These are phyloP conservation scores for Mesorhabditis spiculigera DNA, from an alignment of 2,888 invertebrate species.

Conservation along the genomic window DNA sequence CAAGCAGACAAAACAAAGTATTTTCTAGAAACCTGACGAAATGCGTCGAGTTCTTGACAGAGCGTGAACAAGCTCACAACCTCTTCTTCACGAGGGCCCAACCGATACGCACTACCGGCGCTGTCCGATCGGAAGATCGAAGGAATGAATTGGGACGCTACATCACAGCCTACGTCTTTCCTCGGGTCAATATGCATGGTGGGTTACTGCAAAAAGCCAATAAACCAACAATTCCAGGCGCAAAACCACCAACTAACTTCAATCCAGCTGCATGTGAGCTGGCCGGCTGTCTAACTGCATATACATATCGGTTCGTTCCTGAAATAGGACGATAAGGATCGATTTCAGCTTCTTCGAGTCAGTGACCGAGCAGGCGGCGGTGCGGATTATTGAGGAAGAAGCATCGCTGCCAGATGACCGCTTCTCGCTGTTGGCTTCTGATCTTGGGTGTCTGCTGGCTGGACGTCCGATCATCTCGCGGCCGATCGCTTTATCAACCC, in stretches of 20 bases:
- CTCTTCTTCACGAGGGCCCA: constrained; percentile 53
- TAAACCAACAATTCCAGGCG: constrained; percentile 25
- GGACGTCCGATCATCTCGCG: constrained; percentile 12
- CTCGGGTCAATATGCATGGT: constrained; percentile 45
- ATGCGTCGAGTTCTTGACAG: constrained; percentile 41
- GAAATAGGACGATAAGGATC: neutral
- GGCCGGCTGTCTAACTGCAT: constrained; percentile 55
- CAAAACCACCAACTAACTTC: constrained; percentile 53
- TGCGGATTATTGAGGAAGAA: constrained; percentile 54
- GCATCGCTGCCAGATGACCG: constrained; percentile 42
- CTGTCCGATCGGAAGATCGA: constrained; percentile 29
- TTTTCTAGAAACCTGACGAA: constrained; percentile 36
- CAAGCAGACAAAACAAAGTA: neutral
- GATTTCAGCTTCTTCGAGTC: constrained; percentile 49
- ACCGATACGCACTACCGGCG: constrained; percentile 37
- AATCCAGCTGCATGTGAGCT: constrained; percentile 56
- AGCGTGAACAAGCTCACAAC: constrained; percentile 53
- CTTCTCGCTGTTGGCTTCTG: constrained; percentile 31
- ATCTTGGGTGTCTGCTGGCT: constrained; percentile 27
- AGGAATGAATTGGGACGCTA: constrained; percentile 27
- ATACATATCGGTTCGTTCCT: constrained; percentile 33
- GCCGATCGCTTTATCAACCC: neutral
- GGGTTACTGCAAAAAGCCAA: constrained; percentile 5
- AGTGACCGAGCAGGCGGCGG: constrained; percentile 45
- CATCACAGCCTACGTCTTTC: constrained; percentile 55